Percentiles rank a stretch among this genome's conserved stretches.
Conservation (phyloP, 2,113 vertebrate species). For the Hiodon alosoides region DNA sequence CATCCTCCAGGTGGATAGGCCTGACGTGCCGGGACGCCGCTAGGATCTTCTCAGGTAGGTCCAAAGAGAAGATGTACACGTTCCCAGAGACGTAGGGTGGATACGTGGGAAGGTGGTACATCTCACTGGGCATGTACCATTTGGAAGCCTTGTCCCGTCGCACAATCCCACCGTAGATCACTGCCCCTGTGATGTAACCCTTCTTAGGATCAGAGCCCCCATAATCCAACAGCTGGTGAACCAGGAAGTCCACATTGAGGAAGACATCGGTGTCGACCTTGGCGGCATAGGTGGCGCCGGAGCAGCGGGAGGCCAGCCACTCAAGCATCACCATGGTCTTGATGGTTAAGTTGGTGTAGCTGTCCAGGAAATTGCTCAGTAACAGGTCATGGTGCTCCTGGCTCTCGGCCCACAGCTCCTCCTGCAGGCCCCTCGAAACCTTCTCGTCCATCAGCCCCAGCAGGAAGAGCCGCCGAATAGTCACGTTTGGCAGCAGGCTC, state of each 20-base stretch:
- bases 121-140: slow-evolving; percentile 95
- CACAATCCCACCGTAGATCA: slow-evolving; percentile 90
- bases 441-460: slow-evolving; percentile 65
- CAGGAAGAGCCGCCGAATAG: slow-evolving; percentile 79
- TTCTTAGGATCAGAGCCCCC: slow-evolving; percentile 71
- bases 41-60: slow-evolving; percentile 91
- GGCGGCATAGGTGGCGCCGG: slow-evolving; percentile 82
- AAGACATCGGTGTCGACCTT: slow-evolving; percentile 99
- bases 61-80: slow-evolving; percentile 94
- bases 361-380: slow-evolving; percentile 91
- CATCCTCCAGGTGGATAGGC: slow-evolving; percentile 91
- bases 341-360: slow-evolving; percentile 93
- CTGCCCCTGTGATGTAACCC: slow-evolving; percentile 90
- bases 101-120: slow-evolving; percentile 93
- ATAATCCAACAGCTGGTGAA: slow-evolving; percentile 89
- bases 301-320: slow-evolving; percentile 92
- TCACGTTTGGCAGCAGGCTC: slow-evolving; percentile 72
- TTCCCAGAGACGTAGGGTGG: slow-evolving; percentile 96
- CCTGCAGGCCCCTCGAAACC: slow-evolving; percentile 64
- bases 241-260: slow-evolving; percentile 94
- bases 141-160: slow-evolving; percentile 94
- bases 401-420: slow-evolving; percentile 80
- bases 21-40: slow-evolving; percentile 87
- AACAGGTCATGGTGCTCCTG: slow-evolving; percentile 80
- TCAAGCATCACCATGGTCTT: slow-evolving; percentile 99